These are phyloP conservation scores for Bhutanitis thaidina DNA, from an alignment of 2,888 invertebrate genomes.

Conservation along the genomic window DNA sequence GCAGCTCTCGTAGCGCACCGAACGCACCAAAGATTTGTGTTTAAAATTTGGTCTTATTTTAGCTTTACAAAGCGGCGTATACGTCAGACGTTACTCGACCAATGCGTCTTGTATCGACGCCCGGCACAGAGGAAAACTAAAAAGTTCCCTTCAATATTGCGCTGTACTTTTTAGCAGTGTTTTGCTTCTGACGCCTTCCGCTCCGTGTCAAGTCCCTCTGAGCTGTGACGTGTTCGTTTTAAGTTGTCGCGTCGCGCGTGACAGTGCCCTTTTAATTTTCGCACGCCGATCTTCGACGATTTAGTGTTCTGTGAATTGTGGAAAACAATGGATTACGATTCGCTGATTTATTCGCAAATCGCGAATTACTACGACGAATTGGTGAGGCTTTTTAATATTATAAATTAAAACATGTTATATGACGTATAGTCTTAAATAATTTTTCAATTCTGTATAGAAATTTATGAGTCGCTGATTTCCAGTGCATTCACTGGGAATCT, in stretches of 20 bases:
- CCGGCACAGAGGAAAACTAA: slow-evolving; percentile 32
- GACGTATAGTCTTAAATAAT: too few relatives aligned
- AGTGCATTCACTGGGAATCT: too few relatives aligned
- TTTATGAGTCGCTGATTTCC: neutral
- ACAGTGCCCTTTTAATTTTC: slow-evolving; percentile 10
- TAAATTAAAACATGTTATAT: neutral
- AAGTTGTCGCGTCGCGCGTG: slow-evolving; percentile 19
- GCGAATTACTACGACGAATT: slow-evolving; percentile 82
- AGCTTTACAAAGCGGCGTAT: slow-evolving; percentile 77
- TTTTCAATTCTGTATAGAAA: too few relatives aligned
- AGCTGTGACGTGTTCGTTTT: slow-evolving; percentile 14
- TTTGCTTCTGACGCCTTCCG: slow-evolving; percentile 6
- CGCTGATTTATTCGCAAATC: slow-evolving; percentile 82
- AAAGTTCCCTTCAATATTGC: slow-evolving; percentile 2
- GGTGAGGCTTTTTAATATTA: slow-evolving; percentile 52
- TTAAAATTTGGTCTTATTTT: slow-evolving; percentile 81
- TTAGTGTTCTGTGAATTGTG: slow-evolving; percentile 28
- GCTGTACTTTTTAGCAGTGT: slow-evolving; percentile 17
- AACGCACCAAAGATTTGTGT: slow-evolving; percentile 75
- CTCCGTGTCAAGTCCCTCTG: neutral
- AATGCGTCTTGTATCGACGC: slow-evolving; percentile 77
- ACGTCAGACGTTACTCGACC: slow-evolving; percentile 71
- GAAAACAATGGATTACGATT: slow-evolving; percentile 82
- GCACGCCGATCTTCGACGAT: neutral
- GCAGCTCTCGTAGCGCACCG: slow-evolving; percentile 53